Base-by-base conservation (phyloP, 2,797 vertebrate genomes). In the Ptychadena robeensis region DNA sequence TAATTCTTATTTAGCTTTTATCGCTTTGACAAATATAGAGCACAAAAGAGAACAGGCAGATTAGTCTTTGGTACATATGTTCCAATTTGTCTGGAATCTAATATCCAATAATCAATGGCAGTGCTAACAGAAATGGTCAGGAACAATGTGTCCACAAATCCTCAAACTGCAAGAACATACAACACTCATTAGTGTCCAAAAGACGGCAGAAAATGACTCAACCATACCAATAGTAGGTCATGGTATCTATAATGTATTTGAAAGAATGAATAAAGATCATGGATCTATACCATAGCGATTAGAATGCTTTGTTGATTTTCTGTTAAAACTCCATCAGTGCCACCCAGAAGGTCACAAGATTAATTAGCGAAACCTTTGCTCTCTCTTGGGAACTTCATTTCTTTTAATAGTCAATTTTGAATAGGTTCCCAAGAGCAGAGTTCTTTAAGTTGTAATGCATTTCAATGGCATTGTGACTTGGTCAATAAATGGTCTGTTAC, bases 71-170 rank as follows among this genome's bases (percentile, higher is more conserved):
- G 69, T 72, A 81, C 79, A 81, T 73, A 57, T 81, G 59, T 74
- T 74, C 32, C 32, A 74, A 82, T 61, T 67, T 59, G 10, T 25
- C 2, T 59, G 34, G 31, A 59, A 75, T 22, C 27, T 32, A 61
- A 75, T 73, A 69, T 68, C 27, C 25, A 75, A 82, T 82, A 82
- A 69, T 69, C 80, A 82, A 69, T 82, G 15, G 48, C 37, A 14
- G 57, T 59, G 69, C 30, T 66, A 48, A 35, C 48, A 28, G 32
- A 74, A 37, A 38, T 27, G 5, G 70, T 48, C 44, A 73, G 57
- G 25, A 61, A 28, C 48, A 31, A 57, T 34, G 32, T 82, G 67
- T 82, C 65, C 75, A 34, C 15, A 75, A 75, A 75, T 37, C 18
- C 38, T 68, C 64, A 12, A 14, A 9, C 63, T 32, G 4, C 14